Evolutionary conservation across 2,113 vertebrate genomes (phyloP), one percentile per base, ranked within the genome.

Genomic region (Phycodurus eques): DNA sequence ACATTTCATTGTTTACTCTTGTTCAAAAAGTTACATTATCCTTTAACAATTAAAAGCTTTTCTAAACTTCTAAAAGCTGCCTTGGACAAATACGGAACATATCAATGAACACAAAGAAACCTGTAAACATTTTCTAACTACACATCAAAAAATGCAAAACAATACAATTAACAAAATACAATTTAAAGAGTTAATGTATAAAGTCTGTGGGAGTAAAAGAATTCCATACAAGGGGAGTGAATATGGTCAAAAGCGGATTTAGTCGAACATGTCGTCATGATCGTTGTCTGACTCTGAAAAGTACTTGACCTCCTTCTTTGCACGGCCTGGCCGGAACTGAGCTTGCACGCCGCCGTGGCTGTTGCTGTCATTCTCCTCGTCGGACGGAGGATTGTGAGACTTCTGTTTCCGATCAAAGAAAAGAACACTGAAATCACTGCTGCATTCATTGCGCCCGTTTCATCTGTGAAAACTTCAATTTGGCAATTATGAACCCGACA

Each of bases 111-210:
- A 94, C 89, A 86, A 96, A 94, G 93, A 96, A 96, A 96, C 94
- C 91, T 94, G 94, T 94, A 93, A 93, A 95, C 96, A 94, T 95
- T 96, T 90, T 97, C 96, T 96, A 98, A 97, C 94, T 95, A 98
- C 95, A 95, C 96, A 91, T 95, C 95, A 97, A 95, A 98, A 98
- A 96, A 94, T 93, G 95, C 95, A 94, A 84, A 95, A 96, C 95
- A 88, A 95, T 92, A 95, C 96, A 93, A 95, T 93, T 94, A 97
- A 96, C 94, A 93, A 91, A 94, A 89, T 83, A 19, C 94, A 95
- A 96, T 96, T 90, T 91, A 94, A 94, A 92, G 90, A 92, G 90
- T 91, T 95, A 96, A 98, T 97, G 95, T 98, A 98, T 95, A 98
- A 98, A 98, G 94, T 97, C 91, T 94, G 94, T 93, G 81, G 81